Conservation (phyloP, 64 coral and sea anemone genomes). For the Montipora efflorescens region DNA sequence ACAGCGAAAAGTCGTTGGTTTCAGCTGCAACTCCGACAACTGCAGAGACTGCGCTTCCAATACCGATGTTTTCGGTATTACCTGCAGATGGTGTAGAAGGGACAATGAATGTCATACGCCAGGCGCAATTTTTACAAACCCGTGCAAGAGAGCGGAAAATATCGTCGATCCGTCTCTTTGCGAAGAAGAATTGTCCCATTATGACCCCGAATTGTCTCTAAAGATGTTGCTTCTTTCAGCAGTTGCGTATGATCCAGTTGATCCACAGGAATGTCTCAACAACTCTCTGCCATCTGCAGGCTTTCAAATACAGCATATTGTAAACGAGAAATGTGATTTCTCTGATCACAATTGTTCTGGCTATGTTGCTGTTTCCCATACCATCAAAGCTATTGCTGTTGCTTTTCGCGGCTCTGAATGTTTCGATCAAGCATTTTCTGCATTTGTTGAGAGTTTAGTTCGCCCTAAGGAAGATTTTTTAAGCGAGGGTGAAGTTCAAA, state of each 20-base stretch:
- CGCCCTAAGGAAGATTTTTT: neutral
- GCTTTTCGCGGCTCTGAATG: conserved; percentile 51
- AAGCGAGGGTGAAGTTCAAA: conserved; percentile 9
- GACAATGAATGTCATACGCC: conserved; percentile 21
- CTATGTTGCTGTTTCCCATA: conserved; percentile 48
- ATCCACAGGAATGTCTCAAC: conserved; percentile 38
- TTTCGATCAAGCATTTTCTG: neutral
- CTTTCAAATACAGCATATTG: neutral
- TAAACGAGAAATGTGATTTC: conserved; percentile 33
- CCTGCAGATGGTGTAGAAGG: conserved; percentile 41
- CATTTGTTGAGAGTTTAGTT: conserved; percentile 23
- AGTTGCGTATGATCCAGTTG: conserved; percentile 26
- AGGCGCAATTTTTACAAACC: conserved; percentile 11
- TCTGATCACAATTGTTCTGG: conserved; percentile 21
- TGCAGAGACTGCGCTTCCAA: neutral
- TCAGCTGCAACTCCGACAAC: neutral
- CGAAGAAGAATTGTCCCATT: conserved; percentile 5
- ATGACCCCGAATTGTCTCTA: conserved; percentile 35
- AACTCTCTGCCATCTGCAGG: conserved; percentile 44
- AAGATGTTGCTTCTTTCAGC: conserved; percentile 65
- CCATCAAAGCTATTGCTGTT: conserved; percentile 14
- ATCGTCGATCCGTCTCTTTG: neutral
- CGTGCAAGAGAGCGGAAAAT: conserved; percentile 52
- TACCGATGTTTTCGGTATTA: neutral
- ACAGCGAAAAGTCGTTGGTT: neutral